Evolutionary conservation across 2,888 invertebrate genomes (phyloP).

Genomic region (Drosophila colorata): DNA sequence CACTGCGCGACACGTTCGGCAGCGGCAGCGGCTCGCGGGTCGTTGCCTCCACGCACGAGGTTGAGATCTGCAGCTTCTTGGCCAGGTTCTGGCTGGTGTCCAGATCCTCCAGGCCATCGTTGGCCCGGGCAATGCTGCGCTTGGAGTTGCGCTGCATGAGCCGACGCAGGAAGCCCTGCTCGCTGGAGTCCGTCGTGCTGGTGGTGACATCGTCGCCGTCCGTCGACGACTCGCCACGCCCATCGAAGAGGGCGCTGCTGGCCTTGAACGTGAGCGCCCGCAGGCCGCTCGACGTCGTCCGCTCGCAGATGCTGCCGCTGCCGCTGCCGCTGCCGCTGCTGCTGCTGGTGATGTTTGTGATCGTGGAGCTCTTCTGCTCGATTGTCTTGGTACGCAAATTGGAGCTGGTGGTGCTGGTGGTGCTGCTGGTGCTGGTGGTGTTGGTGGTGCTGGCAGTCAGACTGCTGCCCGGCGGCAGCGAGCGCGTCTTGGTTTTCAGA

Average conservation of each 20-base stretch:
- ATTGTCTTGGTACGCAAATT: conserved; percentile 50
- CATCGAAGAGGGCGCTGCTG: conserved; percentile 69
- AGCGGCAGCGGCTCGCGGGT: conserved; percentile 45
- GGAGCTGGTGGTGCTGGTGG: conserved; percentile 16
- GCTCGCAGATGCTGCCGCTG: conserved; percentile 15
- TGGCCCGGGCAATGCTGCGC: conserved; percentile 88
- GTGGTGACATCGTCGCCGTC: conserved; percentile 67
- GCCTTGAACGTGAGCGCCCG: conserved; percentile 68
- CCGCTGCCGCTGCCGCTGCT: too few species aligned
- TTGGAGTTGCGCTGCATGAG: conserved; percentile 90
- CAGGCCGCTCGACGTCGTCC: conserved; percentile 58
- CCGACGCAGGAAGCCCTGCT: conserved; percentile 88
- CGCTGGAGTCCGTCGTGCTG: conserved; percentile 82
- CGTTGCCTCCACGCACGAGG: conserved; percentile 63
- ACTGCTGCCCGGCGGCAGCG: conserved; percentile 83
- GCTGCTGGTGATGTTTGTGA: conserved; percentile 7
- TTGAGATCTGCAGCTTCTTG: conserved; percentile 78
- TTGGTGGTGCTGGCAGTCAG: conserved; percentile 54
- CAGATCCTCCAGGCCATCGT: conserved; percentile 71
- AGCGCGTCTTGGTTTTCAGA: conserved; percentile 82
- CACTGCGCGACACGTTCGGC: conserved; percentile 65
- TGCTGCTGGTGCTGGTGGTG: conserved; percentile 17
- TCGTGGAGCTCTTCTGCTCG: conserved; percentile 40
- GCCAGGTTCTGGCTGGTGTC: conserved; percentile 79
- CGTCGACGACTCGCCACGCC: conserved; percentile 63